These are phyloP conservation scores for Girardinus metallicus DNA, from an alignment of 2,797 vertebrate genomes.

Conservation along the genomic window DNA sequence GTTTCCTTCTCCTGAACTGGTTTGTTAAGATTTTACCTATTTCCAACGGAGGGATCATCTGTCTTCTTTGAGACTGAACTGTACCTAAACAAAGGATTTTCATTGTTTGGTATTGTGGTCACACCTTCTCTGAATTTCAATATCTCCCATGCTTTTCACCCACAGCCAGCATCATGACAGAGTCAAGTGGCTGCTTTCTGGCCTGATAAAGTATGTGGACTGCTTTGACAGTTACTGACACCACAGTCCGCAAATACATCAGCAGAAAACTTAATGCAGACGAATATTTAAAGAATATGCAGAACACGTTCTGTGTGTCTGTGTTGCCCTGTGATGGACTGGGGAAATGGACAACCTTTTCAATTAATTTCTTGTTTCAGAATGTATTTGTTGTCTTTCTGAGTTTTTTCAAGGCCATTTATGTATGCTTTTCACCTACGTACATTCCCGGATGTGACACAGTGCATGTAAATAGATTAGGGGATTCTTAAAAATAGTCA, in stretches of 20 bases:
- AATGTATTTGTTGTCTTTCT: background rate
- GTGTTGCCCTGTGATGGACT: background rate
- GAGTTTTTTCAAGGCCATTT: background rate
- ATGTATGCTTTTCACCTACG: conserved; percentile 4
- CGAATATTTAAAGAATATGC: background rate
- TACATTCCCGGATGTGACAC: conserved; percentile 15
- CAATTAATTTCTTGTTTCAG: background rate
- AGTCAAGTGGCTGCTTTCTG: conserved; percentile 23
- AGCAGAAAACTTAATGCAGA: background rate
- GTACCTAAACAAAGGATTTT: background rate
- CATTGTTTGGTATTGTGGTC: conserved; percentile 2
- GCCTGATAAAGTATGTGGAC: conserved; percentile 23
- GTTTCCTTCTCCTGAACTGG: conserved; percentile 37
- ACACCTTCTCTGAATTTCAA: conserved; percentile 1
- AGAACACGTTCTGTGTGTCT: background rate
- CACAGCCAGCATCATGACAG: conserved; percentile 26
- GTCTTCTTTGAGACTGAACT: conserved; percentile 13
- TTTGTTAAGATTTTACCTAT: conserved; percentile 47
- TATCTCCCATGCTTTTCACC: conserved; percentile 5
- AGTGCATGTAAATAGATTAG: background rate
- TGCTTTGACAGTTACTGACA: conserved; percentile 33
- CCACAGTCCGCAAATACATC: background rate
- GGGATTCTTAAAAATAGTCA: conserved; percentile 47
- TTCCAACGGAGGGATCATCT: conserved; percentile 14
- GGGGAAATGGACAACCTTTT: background rate